These are phyloP conservation scores for Coregonus sp. DNA, from an alignment of 2,797 vertebrate species.

Conservation along the genomic window DNA sequence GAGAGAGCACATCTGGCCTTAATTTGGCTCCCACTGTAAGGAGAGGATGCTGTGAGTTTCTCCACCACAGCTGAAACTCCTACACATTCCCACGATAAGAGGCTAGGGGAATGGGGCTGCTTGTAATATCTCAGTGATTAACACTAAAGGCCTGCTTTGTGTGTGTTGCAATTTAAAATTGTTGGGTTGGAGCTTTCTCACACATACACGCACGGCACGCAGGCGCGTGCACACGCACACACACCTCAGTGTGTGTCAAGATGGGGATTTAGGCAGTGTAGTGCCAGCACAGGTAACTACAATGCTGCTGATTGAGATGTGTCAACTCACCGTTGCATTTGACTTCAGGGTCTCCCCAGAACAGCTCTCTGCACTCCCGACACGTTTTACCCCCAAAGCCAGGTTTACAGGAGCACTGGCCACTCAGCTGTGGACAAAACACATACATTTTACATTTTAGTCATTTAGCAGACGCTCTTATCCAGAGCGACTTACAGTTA, in stretches of 20 bases:
- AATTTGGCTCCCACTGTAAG: conserved; percentile 25
- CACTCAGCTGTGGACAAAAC: conserved; percentile 80
- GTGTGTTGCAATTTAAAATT: neutral
- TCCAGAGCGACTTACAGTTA: no score
- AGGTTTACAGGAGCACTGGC: conserved; percentile 91
- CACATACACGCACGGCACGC: neutral
- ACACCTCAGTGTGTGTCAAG: neutral
- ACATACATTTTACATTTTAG: neutral
- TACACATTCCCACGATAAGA: conserved; percentile 44
- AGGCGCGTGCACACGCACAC: neutral
- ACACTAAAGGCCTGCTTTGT: neutral
- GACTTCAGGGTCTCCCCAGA: conserved; percentile 90
- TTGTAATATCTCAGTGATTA: neutral
- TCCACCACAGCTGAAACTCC: conserved; percentile 12
- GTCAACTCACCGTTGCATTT: conserved; percentile 84
- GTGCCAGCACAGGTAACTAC: neutral
- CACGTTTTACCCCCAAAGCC: conserved; percentile 94
- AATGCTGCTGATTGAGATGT: neutral
- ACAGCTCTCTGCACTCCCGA: conserved; percentile 89
- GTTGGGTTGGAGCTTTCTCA: neutral
- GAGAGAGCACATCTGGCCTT: conserved; percentile 63
- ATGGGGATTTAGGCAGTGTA: neutral
- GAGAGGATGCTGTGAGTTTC: conserved; percentile 7
- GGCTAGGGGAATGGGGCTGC: neutral
- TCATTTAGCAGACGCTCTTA: no score